Base-by-base conservation (phyloP, 2,888 invertebrate genomes). In the Apodemia mormo region DNA sequence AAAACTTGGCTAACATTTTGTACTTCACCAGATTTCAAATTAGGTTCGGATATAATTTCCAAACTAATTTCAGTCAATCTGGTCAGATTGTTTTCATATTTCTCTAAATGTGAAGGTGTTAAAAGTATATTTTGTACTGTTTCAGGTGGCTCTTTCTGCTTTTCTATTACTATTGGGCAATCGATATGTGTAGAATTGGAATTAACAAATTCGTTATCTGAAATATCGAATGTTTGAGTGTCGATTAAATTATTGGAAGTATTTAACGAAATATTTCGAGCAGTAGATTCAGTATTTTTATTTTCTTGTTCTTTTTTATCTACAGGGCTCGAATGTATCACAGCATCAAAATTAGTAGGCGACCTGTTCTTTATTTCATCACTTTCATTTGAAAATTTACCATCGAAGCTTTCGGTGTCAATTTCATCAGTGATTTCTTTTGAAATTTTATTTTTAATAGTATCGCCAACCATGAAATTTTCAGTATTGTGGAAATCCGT, bases 101-200 rank as follows among this genome's bases (percentile, higher is more conserved):
- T 61, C n/a, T 67, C 66, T 61, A 43, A 43, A 69, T 74, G 66
- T 68, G 69, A 52, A 58, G 71, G 61, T 67, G 73, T 73, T 76
- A 79, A 79, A 84, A 74, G 75, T 75, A 76, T 80, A 82, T 78
- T 89, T 90, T 90, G 90, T 90, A 90, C 89, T 89, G 76, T 81
- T 79, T 85, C 87, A 89, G 88, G 85, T 82, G 83, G 80, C 81
- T 76, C 77, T 69, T 73, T 69, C 68, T 65, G 58, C 37, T 65
- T 68, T 68, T 64, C 29, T 74, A 68, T 65, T 67, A 72, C 56
- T 45, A 52, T 49, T 70, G 68, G 43, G 29, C 66, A 30, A 66
- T 33, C 64, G 9, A 10, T 49, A 10, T 8, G 8, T 7, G 22
- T 40, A 40, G 65, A 37, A 49, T 52, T 64, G 30, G 14, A 49